These are phyloP conservation scores for Hylaeus anthracinus DNA, from an alignment of 1,140 invertebrate species.

Conservation along the genomic window DNA sequence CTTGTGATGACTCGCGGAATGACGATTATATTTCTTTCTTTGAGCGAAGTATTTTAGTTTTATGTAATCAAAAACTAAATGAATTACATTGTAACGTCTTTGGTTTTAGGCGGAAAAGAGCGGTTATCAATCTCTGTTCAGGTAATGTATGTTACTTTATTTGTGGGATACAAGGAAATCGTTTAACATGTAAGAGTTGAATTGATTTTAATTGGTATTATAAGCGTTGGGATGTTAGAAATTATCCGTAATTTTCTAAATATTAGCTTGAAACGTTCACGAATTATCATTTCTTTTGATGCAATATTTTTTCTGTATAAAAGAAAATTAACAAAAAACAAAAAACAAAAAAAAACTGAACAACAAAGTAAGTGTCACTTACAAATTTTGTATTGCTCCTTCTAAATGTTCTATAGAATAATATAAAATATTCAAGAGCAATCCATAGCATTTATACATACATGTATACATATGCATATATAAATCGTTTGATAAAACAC, in stretches of 20 bases:
- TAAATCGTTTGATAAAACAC: slow-evolving; percentile 43
- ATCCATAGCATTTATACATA: slow-evolving; percentile 47
- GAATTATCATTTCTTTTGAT: slow-evolving; percentile 21
- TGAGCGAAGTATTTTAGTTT: not conserved
- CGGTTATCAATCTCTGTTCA: not conserved
- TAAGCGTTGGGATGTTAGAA: slow-evolving; percentile 19
- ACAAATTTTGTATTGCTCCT: slow-evolving; percentile 24
- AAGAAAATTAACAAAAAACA: not conserved
- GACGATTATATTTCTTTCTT: not conserved
- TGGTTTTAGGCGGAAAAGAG: not conserved
- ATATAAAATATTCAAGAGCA: slow-evolving; percentile 41
- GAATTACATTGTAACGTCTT: not conserved
- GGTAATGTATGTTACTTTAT: slow-evolving; percentile 4
- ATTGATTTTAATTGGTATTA: slow-evolving; percentile 2
- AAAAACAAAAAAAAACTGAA: not conserved
- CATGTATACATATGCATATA: slow-evolving; percentile 29
- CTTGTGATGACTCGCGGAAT: not conserved
- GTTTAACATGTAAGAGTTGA: not conserved
- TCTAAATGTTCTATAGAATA: slow-evolving; percentile 33
- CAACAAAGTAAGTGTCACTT: not conserved
- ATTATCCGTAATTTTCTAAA: slow-evolving; percentile 8
- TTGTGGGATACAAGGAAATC: slow-evolving; percentile 22
- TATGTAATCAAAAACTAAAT: not conserved
- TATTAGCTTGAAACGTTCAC: not conserved
- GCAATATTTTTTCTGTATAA: not conserved